A percentile compares a stretch with the other conserved stretches of the same genome.
Evolutionary conservation across 53 echinoderm and acorn worm genomes (phyloP).

Genomic region (Luidia sarsii): DNA sequence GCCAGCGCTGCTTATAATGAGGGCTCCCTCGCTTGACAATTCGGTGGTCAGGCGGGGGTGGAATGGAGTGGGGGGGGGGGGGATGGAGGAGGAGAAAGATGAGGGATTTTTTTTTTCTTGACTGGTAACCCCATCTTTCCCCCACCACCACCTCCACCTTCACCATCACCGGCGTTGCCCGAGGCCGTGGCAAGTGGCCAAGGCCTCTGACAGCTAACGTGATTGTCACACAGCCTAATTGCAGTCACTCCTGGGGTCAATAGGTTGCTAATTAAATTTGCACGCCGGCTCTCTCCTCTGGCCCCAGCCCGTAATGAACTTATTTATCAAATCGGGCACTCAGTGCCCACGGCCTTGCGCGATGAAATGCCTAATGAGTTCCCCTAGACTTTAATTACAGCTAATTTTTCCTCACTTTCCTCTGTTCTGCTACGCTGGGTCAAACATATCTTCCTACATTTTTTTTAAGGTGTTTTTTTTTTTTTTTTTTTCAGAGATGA

Average conservation of each 20-base stretch:
- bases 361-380: conserved; percentile 14
- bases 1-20: conserved; percentile 26
- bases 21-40: conserved; percentile 14
- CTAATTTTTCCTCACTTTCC: conserved; percentile 30
- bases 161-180: conserved; percentile 15
- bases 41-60: no score
- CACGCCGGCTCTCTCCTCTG: conserved; percentile 2
- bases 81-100: neutral
- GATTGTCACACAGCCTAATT: conserved; percentile 52
- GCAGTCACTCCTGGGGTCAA: conserved; percentile 38
- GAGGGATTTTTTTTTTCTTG: neutral
- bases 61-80: no score
- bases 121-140: conserved; percentile 34
- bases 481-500: neutral
- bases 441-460: neutral
- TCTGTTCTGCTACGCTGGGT: no score
- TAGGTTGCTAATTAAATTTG: conserved; percentile 52
- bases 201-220: conserved; percentile 29
- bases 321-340: conserved; percentile 10
- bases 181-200: neutral
- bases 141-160: no score
- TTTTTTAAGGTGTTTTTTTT: neutral
- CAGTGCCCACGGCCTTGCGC: neutral
- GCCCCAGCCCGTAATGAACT: conserved; percentile 10
- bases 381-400: conserved; percentile 32